Base-by-base conservation (phyloP, 2,888 invertebrate species). In the Volucella inanis region DNA sequence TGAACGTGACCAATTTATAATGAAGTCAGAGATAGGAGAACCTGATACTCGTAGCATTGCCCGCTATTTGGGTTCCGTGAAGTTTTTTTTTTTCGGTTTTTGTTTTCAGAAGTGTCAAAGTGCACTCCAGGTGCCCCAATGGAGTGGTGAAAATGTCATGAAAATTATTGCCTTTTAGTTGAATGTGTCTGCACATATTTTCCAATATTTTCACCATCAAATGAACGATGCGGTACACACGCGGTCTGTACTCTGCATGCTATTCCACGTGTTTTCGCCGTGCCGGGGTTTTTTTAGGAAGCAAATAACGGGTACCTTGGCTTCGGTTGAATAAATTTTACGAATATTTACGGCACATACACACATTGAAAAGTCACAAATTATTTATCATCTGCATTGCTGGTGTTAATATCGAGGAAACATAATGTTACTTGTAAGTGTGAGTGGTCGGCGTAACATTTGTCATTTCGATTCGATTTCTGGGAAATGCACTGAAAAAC, bases 1-100 rank as follows among this genome's bases (percentile, higher is more conserved):
- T 76, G 76, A 76, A 85, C 84, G 84, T 80, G 84, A 85, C 76
- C 76, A 71, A 61, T 85, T 80, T 61, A 76, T 84, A 80, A 85
- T 85, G 65, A 75, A 85, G 75, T 80, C 71, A 45, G 55, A 22
- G 47, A 65, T 47, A 47, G 18, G 14, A 8, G 31, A n/a, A 11
- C 41, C 43, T 10, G 76, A 77, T 82, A n/a, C n/a, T n/a, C n/a
- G n/a, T n/a, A 82, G 59, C 52, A 52, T 12, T 43, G 38, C 15
- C 8, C 38, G 31, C 49, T 39, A 47, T 55, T 65, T 39, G 3
- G 18, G 59, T 8, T 38, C 12, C n/a, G 11, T 1, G 45, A 14
- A 3, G 9, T 3, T 31, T 55, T 39, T 31, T 61, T 2, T n/a
- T 47, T 43, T 10, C 47, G 3, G 14, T 18, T 41, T 41, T 18